Conservation (phyloP, 1,140 invertebrate genomes). For the Philaenus spumarius region DNA sequence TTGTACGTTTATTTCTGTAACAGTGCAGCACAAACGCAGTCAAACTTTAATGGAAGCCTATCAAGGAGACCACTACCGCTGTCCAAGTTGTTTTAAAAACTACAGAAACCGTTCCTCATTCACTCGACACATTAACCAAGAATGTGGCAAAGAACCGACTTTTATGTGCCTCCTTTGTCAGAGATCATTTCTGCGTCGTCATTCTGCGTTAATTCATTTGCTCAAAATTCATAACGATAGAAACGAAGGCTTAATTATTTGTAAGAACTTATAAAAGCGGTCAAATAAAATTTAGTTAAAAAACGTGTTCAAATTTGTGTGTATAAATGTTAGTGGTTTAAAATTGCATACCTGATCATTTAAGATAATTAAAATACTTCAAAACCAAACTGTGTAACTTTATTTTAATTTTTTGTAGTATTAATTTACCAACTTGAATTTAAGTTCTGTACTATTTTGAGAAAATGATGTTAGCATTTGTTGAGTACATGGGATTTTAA, state of each 20-base stretch:
- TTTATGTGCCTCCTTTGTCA: slow-evolving; percentile 36
- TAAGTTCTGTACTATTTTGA: too few relatives aligned
- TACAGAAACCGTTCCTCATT: slow-evolving; percentile 18
- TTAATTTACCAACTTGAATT: too few relatives aligned
- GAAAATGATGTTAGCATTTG: too few relatives aligned
- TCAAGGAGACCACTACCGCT: slow-evolving; percentile 18
- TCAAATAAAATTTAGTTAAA: too few relatives aligned
- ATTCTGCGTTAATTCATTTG: slow-evolving; percentile 1
- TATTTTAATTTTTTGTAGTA: too few relatives aligned
- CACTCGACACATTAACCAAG: slow-evolving; percentile 25
- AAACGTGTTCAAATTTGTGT: too few relatives aligned
- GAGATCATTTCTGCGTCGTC: slow-evolving; percentile 6
- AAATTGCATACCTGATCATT: too few relatives aligned
- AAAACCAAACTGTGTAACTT: too few relatives aligned
- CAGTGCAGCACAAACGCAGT: slow-evolving; percentile 6
- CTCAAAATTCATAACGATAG: neutral
- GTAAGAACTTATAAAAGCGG: too few relatives aligned
- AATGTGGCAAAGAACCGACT: slow-evolving; percentile 25
- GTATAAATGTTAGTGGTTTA: too few relatives aligned
- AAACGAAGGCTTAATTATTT: neutral
- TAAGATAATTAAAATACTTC: too few relatives aligned
- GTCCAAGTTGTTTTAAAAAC: slow-evolving; percentile 24
- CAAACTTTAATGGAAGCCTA: neutral
- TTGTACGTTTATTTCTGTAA: neutral
- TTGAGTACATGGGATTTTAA: too few relatives aligned